Conservation (phyloP, 2,113 vertebrate species). For the Corapipo altera region DNA sequence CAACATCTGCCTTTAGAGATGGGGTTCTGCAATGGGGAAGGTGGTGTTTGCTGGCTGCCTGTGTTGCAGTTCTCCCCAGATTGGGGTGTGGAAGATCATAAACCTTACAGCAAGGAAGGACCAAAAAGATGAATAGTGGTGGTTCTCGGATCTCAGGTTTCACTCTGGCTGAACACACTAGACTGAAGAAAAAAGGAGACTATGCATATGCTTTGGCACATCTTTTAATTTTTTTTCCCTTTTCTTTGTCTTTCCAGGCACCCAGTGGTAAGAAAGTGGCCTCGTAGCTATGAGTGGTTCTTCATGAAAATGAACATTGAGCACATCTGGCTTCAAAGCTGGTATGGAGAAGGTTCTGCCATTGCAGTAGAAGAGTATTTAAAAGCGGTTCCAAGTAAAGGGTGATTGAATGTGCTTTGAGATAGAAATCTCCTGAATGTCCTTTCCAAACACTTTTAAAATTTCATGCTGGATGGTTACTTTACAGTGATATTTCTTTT, state of each 20-base stretch:
- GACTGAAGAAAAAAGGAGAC: not conserved
- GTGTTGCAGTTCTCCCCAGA: not conserved
- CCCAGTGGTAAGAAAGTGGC: constrained; percentile 79
- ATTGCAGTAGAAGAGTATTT: constrained; percentile 78
- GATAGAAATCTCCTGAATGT: not conserved
- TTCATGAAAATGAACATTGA: constrained; percentile 82
- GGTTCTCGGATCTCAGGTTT: not conserved
- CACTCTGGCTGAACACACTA: not conserved
- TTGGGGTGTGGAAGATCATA: not conserved
- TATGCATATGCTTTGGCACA: not conserved
- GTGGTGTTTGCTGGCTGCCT: not conserved
- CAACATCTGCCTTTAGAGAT: not conserved
- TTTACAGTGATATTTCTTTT: not conserved
- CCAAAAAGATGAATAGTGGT: not conserved
- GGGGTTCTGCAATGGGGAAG: not conserved
- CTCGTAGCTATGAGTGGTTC: constrained; percentile 77
- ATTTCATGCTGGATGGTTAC: not conserved
- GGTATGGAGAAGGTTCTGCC: constrained; percentile 71
- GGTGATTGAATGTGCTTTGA: constrained; percentile 34
- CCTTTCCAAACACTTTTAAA: not conserved
- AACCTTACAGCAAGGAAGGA: not conserved
- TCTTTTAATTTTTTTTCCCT: not conserved
- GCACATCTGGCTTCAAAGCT: constrained; percentile 76
- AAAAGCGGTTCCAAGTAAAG: constrained; percentile 71
- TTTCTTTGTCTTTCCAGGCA: constrained; percentile 68